Percentiles rank a stretch among this genome's conserved stretches.
These are phyloP conservation scores for Petroica traversi DNA, from an alignment of 2,113 vertebrate genomes.

Conservation along the genomic window DNA sequence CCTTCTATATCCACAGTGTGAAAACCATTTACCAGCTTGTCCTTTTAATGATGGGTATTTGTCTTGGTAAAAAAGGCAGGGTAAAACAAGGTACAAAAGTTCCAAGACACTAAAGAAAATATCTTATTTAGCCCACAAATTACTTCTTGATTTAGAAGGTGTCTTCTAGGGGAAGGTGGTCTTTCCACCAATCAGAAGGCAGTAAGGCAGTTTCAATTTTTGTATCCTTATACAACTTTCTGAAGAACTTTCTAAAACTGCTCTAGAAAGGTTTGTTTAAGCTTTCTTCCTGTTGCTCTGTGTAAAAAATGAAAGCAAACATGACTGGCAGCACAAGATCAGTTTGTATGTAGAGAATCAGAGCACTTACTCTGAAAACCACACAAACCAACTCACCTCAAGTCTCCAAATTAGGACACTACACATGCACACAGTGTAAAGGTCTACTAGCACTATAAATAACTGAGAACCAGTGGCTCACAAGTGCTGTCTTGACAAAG, in stretches of 20 bases:
- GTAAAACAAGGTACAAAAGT: not conserved
- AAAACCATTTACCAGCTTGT: not conserved
- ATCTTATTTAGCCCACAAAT: not conserved
- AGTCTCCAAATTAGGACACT: not conserved
- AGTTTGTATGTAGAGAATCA: not conserved
- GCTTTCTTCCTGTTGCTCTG: not conserved
- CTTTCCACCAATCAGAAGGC: not conserved
- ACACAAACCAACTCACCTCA: not conserved
- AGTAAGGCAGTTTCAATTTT: not conserved
- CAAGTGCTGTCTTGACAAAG: not conserved
- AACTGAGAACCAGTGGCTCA: not conserved
- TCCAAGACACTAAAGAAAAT: not conserved
- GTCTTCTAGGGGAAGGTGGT: not conserved
- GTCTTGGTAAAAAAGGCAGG: not conserved
- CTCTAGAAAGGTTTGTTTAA: not conserved
- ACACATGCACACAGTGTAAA: not conserved
- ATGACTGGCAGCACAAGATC: not conserved
- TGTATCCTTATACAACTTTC: not conserved
- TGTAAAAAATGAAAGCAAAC: not conserved
- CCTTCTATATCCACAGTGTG: not conserved
- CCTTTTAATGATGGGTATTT: not conserved
- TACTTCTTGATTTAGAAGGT: not conserved
- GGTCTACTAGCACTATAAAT: not conserved
- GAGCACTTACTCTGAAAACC: not conserved
- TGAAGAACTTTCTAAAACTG: not conserved